A percentile compares a stretch with the other conserved stretches of the same genome.
Evolutionary conservation across 2,797 vertebrate species (phyloP).

Genomic region (Danio choprae): DNA sequence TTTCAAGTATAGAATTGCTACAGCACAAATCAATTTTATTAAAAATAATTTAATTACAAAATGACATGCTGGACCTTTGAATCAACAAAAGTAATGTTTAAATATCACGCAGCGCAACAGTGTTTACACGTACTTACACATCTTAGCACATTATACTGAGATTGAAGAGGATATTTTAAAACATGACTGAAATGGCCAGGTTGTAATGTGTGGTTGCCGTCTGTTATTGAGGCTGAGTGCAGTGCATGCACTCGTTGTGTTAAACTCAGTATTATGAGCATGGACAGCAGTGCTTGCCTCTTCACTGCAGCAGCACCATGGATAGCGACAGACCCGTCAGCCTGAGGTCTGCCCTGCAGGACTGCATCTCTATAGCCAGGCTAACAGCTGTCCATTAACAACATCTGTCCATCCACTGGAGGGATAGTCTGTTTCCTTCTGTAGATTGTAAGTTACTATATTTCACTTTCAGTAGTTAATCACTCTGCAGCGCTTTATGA

Average conservation of each 20-base stretch:
- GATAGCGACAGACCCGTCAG: constrained; percentile 67
- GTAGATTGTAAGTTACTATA: neutral
- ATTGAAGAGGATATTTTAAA: neutral
- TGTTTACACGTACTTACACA: constrained; percentile 1
- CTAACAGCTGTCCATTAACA: neutral
- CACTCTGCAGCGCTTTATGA: constrained; percentile 1
- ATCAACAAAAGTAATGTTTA: neutral
- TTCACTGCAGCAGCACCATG: constrained; percentile 72
- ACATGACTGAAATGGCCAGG: neutral
- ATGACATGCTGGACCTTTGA: neutral
- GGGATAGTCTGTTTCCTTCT: neutral
- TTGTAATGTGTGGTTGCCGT: neutral
- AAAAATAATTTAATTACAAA: neutral
- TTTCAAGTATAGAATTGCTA: neutral
- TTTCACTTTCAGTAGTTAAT: constrained; percentile 5
- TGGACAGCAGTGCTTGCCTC: constrained; percentile 19
- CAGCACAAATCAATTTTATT: neutral
- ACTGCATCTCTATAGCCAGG: constrained; percentile 14
- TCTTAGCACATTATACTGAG: neutral
- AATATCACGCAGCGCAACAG: neutral
- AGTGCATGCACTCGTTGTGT: neutral
- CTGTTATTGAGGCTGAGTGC: neutral
- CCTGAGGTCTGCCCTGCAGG: constrained; percentile 19
- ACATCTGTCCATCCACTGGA: neutral
- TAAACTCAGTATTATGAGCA: neutral